phyloP scores from a whole-genome alignment of 2,113 vertebrate species.

The Neolamprologus variostigma region DNA sequence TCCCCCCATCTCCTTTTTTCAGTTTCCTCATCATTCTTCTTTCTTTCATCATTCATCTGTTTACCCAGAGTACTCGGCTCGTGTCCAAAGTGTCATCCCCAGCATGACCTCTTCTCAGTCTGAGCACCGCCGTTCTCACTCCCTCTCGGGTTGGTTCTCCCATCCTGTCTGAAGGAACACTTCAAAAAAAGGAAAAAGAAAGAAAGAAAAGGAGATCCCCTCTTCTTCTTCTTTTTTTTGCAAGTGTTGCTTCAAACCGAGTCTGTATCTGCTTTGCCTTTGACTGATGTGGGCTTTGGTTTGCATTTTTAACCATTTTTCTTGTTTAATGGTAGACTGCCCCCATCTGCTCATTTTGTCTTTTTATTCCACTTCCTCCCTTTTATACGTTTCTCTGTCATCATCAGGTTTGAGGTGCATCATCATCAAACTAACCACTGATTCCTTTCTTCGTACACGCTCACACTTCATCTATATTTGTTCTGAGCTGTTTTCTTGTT shows the following conservation, averaged over 20 bases:
- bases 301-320: not conserved
- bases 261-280: constrained; percentile 9
- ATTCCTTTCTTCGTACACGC: not conserved
- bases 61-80: constrained; percentile 88
- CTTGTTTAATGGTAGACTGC: not conserved
- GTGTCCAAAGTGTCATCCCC: constrained; percentile 75
- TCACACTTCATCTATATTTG: not conserved
- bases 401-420: not conserved
- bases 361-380: not conserved
- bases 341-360: not conserved
- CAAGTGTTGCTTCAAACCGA: constrained; percentile 15
- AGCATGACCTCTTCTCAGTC: constrained; percentile 69
- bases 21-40: constrained; percentile 57
- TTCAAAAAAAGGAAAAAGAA: not conserved
- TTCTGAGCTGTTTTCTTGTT: not conserved
- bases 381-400: not conserved
- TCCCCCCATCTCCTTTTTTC: constrained; percentile 4
- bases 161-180: constrained; percentile 21
- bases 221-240: not conserved
- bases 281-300: constrained; percentile 17
- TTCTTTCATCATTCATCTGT: constrained; percentile 51
- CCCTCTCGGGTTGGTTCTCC: constrained; percentile 83
- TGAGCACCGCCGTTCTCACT: constrained; percentile 79
- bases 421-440: not conserved
- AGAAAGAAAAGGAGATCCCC: not conserved